Conservation (phyloP, 2,797 vertebrate genomes). For the Helostoma temminkii region DNA sequence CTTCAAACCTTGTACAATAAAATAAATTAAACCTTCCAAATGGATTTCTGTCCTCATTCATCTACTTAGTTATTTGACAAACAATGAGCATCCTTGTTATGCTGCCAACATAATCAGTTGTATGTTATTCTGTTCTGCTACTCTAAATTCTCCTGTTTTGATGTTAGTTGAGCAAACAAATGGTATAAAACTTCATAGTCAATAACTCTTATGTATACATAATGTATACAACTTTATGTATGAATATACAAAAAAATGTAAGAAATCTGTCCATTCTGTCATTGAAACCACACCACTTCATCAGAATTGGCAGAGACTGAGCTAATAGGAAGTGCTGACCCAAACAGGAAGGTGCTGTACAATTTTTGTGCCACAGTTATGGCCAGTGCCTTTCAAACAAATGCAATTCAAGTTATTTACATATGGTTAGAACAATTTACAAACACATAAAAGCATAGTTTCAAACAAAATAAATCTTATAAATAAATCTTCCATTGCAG, state of each 20-base stretch:
- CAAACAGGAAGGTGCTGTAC: background rate
- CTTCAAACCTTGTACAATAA: slow-evolving; percentile 10
- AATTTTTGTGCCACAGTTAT: background rate
- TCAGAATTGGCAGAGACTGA: background rate
- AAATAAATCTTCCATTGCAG: too few relatives aligned
- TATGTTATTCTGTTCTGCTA: background rate
- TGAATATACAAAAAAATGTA: background rate
- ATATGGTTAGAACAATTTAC: background rate
- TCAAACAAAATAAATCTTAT: too few relatives aligned
- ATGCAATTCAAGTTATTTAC: background rate
- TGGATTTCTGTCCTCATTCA: slow-evolving; percentile 8
- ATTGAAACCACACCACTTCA: slow-evolving; percentile 2
- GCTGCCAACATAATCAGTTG: background rate
- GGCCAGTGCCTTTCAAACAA: background rate
- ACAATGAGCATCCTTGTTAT: background rate
- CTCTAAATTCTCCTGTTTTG: background rate
- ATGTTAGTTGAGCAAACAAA: background rate
- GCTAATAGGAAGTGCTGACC: background rate
- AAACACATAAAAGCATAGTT: background rate
- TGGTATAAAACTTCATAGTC: background rate
- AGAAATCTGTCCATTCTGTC: background rate
- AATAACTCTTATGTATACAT: too few relatives aligned
- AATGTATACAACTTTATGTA: background rate
- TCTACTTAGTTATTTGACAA: slow-evolving; percentile 11
- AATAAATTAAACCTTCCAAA: slow-evolving; percentile 26